phyloP scores from a whole-genome alignment of 2,113 vertebrate species.

The Nibea coibor region DNA sequence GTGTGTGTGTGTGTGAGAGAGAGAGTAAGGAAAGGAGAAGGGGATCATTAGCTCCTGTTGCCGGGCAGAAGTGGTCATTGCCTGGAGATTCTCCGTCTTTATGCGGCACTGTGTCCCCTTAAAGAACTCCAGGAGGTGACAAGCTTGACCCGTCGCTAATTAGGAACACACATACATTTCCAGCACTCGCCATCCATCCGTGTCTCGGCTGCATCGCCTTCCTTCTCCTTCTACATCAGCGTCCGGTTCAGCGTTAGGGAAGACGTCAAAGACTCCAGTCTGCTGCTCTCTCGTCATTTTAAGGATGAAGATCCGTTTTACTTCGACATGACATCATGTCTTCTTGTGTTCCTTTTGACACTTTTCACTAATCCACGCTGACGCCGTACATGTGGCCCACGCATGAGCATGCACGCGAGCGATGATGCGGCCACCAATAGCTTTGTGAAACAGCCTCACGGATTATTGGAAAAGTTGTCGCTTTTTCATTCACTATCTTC shows the following conservation, averaged over 20 bases:
- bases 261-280: neutral
- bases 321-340: neutral
- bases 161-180: conserved; percentile 29
- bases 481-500: neutral
- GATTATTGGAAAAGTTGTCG: neutral
- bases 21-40: neutral
- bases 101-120: conserved; percentile 31
- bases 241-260: neutral
- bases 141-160: conserved; percentile 47
- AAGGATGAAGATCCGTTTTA: neutral
- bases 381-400: neutral
- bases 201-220: neutral
- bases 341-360: neutral
- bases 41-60: conserved; percentile 69
- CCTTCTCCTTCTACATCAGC: neutral
- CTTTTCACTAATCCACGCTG: neutral
- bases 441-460: neutral
- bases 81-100: conserved; percentile 46
- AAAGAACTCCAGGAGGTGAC: conserved; percentile 44
- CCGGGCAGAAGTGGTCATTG: conserved; percentile 57
- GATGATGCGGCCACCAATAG: neutral
- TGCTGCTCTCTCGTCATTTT: neutral
- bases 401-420: neutral
- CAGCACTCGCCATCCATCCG: neutral
- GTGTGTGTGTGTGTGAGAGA: too few species aligned